Conservation (phyloP, 1,140 invertebrate species). For the Calliphora vicina region DNA sequence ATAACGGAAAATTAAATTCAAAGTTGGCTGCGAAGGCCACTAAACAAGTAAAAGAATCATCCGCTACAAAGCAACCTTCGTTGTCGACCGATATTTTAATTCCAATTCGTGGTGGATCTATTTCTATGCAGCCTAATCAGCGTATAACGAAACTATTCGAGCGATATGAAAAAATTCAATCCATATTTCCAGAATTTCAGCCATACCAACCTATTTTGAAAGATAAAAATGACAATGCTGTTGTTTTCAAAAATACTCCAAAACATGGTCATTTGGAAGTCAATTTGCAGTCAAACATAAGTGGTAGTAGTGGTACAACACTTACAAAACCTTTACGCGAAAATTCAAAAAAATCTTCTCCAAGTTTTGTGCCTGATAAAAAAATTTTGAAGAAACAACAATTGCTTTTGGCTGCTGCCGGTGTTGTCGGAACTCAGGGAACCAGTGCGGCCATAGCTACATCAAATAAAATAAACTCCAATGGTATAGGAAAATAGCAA, state of each 20-base stretch:
- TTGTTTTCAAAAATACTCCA: not conserved
- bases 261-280: constrained; percentile 26
- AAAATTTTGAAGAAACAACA: constrained; percentile 58
- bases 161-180: constrained; percentile 76
- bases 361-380: constrained; percentile 57
- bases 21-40: constrained; percentile 62
- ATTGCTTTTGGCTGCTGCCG: constrained; percentile 55
- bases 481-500: constrained; percentile 48
- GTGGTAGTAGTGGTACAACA: not conserved
- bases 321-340: constrained; percentile 45
- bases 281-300: not conserved
- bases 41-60: constrained; percentile 68
- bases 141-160: constrained; percentile 76
- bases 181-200: constrained; percentile 76
- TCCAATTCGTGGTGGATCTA: not conserved
- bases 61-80: constrained; percentile 40
- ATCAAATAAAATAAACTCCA: constrained; percentile 43
- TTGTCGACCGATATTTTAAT: not conserved
- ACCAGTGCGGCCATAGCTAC: constrained; percentile 29
- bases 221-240: constrained; percentile 37
- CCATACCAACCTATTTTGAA: constrained; percentile 58
- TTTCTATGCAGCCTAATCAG: constrained; percentile 50
- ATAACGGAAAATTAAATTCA: not conserved
- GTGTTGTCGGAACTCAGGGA: constrained; percentile 39
- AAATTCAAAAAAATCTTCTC: constrained; percentile 59